Evolutionary conservation across 1,140 invertebrate genomes (phyloP), one percentile per base, ranked within the genome.

Genomic region (Drosophila triauraria): DNA sequence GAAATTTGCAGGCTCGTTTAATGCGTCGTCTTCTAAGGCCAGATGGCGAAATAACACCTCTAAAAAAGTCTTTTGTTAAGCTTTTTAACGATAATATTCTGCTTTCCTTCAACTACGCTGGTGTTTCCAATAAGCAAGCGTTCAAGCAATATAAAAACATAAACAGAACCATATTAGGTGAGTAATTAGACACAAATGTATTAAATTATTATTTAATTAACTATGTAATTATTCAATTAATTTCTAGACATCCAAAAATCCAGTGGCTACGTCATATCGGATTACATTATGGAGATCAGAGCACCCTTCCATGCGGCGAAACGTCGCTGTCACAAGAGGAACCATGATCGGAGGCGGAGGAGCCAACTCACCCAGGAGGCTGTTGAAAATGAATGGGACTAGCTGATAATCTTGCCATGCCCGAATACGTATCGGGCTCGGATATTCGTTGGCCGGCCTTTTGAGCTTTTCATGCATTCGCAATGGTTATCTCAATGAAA

Each of bases 71-170:
- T 13, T 43, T 76, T 9, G 32, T 38, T 1, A 58, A 68, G 47
- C 8, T 77, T 6, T 76, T 76, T 9, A 43, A 46, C 4, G 43
- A 59, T 12, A 30, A 68, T 13, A 30, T 77, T 5, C 17, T 76
- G 8, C 51, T 43, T 23, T 27, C 17, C 1, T 76, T 59, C 17
- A 77, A 76, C 48, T 77, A 54, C 17, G 48, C 59, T n/a, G 74
- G 75, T 9, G 50, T 60, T 2, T 15, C 43, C 25, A 46, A 53
- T 12, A 77, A 77, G 13, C 35, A 43, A 30, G 44, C 75, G 5
- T 77, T 77, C 20, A 77, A 60, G 2, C 53, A 77, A 20, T 77
- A 54, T 15, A 77, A 56, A 59, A 54, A 77, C 10, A 68, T 77
- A 17, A 77, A 77, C 13, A 60, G 30, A 47, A 77, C 74, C 0